phyloP scores from a whole-genome alignment of 2,113 vertebrate genomes.

The Ophthalmotilapia sp. region DNA sequence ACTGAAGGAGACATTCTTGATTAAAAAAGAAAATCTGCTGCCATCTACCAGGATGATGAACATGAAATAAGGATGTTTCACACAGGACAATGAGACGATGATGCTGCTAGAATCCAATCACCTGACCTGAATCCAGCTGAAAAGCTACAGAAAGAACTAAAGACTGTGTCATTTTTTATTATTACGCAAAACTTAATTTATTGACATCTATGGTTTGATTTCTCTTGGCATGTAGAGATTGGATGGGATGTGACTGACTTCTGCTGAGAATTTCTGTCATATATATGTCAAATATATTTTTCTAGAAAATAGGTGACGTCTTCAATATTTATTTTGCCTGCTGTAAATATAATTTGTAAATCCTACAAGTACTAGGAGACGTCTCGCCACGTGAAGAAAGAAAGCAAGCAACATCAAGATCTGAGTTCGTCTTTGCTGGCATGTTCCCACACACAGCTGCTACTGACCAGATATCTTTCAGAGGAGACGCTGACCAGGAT shows the following conservation, averaged over 20 bases:
- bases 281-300: background rate
- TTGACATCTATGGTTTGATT: background rate
- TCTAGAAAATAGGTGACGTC: background rate
- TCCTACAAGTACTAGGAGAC: background rate
- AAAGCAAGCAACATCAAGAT: background rate
- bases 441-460: background rate
- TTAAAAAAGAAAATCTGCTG: background rate
- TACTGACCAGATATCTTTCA: constrained; percentile 92
- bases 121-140: background rate
- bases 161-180: background rate
- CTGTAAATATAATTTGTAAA: background rate
- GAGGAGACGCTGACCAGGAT: constrained; percentile 97
- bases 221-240: background rate
- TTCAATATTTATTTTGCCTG: background rate
- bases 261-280: background rate
- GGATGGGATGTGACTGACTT: background rate
- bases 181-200: background rate
- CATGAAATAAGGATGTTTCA: background rate
- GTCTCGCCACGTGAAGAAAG: background rate
- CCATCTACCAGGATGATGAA: background rate
- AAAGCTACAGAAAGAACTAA: background rate
- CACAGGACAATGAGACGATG: background rate
- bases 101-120: background rate
- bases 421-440: background rate
- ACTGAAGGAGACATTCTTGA: background rate